phyloP scores from a whole-genome alignment of 2,888 invertebrate genomes.

The Deroplatys truncata region DNA sequence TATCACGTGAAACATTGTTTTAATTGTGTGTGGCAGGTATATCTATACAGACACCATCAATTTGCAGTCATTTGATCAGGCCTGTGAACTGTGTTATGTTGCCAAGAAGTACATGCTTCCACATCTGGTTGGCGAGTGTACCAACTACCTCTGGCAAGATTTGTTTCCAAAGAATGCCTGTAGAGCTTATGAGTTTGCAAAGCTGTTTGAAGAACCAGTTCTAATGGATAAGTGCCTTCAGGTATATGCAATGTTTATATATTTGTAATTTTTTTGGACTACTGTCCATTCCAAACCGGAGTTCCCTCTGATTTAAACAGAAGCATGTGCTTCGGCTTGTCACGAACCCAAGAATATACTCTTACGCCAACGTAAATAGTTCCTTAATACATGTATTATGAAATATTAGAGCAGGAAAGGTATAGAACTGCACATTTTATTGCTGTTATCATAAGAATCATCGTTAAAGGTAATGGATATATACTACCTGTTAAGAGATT shows the following conservation, averaged over 20 bases:
- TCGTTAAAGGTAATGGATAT: too few species aligned
- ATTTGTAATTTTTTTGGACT: neutral
- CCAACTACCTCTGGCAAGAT: conserved; percentile 78
- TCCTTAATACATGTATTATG: too few species aligned
- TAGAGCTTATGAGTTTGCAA: conserved; percentile 80
- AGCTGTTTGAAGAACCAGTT: conserved; percentile 76
- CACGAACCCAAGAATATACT: too few species aligned
- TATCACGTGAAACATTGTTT: neutral
- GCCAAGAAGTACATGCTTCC: conserved; percentile 87
- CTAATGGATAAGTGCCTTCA: conserved; percentile 77
- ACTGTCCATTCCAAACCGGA: too few species aligned
- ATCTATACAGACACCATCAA: conserved; percentile 80
- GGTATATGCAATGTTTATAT: conserved; percentile 43
- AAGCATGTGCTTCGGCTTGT: too few species aligned
- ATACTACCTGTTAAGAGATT: too few species aligned
- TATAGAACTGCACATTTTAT: too few species aligned
- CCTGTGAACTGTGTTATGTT: conserved; percentile 81
- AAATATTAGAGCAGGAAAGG: too few species aligned
- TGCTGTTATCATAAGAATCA: too few species aligned
- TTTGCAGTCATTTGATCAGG: conserved; percentile 77
- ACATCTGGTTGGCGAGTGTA: conserved; percentile 76
- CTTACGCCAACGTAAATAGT: too few species aligned
- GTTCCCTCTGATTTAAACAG: too few species aligned
- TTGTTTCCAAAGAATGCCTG: conserved; percentile 76
- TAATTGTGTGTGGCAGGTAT: conserved; percentile 50